A percentile compares a stretch with the other conserved stretches of the same genome.
phyloP scores from a whole-genome alignment of 2,797 vertebrate genomes.

The Pseudochirops cupreus region DNA sequence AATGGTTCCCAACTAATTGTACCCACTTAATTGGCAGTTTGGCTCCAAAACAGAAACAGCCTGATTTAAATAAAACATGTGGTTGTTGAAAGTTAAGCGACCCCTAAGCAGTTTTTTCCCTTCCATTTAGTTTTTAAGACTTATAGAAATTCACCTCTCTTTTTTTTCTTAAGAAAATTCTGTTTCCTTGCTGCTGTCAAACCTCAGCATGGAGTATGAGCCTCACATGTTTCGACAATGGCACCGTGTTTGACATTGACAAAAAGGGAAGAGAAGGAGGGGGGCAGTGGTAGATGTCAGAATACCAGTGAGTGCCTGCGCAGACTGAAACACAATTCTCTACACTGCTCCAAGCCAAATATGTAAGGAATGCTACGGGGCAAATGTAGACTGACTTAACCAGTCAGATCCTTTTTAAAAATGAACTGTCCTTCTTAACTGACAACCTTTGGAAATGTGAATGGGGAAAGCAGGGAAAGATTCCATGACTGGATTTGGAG shows the following conservation, averaged over 20 bases:
- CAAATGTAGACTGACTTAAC: conserved; percentile 74
- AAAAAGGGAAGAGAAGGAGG: conserved; percentile 33
- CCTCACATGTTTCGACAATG: conserved; percentile 54
- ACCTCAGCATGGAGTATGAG: background rate
- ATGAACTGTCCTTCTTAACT: conserved; percentile 74
- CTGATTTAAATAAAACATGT: conserved; percentile 41
- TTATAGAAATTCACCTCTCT: conserved; percentile 14
- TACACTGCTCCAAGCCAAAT: conserved; percentile 55
- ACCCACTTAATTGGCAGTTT: conserved; percentile 54
- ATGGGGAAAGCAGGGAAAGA: background rate
- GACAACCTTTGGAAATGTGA: conserved; percentile 66
- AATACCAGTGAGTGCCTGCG: conserved; percentile 11
- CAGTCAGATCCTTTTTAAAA: conserved; percentile 69
- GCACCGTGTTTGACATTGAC: conserved; percentile 41
- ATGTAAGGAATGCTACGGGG: conserved; percentile 68
- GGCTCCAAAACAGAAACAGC: conserved; percentile 58
- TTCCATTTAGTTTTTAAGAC: conserved; percentile 25
- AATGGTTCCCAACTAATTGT: conserved; percentile 34
- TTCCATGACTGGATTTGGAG: conserved; percentile 52
- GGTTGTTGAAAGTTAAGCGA: conserved; percentile 55
- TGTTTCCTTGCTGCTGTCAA: conserved; percentile 5
- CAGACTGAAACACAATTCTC: conserved; percentile 65
- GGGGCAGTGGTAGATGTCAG: background rate
- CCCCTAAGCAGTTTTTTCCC: conserved; percentile 31
- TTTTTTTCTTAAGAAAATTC: conserved; percentile 38